Conservation (phyloP, 2,888 invertebrate species). For the Matsumyia berberina region DNA sequence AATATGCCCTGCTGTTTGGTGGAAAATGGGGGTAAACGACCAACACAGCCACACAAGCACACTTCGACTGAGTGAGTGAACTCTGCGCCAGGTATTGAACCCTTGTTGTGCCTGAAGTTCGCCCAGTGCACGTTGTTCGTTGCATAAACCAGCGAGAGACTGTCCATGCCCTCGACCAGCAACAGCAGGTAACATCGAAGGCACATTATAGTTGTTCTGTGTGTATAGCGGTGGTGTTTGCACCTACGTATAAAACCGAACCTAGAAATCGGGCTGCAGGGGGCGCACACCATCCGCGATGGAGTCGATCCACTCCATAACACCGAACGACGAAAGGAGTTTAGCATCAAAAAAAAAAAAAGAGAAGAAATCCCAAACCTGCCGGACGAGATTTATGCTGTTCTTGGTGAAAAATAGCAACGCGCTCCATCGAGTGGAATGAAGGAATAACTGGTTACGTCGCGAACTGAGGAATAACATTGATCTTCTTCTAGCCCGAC, state of each 20-base stretch:
- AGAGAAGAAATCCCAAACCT: constrained; percentile 52
- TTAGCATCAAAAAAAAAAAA: constrained; percentile 15
- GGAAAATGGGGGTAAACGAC: constrained; percentile 53
- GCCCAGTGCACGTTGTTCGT: constrained; percentile 8
- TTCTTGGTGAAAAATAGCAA: constrained; percentile 65
- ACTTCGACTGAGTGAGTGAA: constrained; percentile 64
- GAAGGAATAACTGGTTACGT: constrained; percentile 51
- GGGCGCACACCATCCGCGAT: constrained; percentile 38
- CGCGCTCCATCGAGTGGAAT: constrained; percentile 1
- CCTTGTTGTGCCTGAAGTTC: constrained; percentile 28
- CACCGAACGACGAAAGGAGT: constrained; percentile 33
- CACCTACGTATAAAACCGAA: constrained; percentile 54
- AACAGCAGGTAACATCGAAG: constrained; percentile 50
- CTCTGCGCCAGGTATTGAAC: constrained; percentile 73
- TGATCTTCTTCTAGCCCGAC: constrained; percentile 50
- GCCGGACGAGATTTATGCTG: constrained; percentile 73
- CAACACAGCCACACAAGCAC: constrained; percentile 2
- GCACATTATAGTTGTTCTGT: constrained; percentile 68
- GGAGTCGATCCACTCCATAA: constrained; percentile 49
- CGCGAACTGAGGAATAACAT: constrained; percentile 44
- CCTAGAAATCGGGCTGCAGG: constrained; percentile 22
- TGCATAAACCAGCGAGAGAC: constrained; percentile 52
- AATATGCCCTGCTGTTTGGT: constrained; percentile 57
- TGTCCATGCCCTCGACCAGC: constrained; percentile 24
- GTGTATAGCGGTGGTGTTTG: constrained; percentile 67